A percentile compares a stretch with the other conserved stretches of the same genome.
These are phyloP conservation scores for Semaprochilodus insignis DNA, from an alignment of 2,797 vertebrate species.

Conservation along the genomic window DNA sequence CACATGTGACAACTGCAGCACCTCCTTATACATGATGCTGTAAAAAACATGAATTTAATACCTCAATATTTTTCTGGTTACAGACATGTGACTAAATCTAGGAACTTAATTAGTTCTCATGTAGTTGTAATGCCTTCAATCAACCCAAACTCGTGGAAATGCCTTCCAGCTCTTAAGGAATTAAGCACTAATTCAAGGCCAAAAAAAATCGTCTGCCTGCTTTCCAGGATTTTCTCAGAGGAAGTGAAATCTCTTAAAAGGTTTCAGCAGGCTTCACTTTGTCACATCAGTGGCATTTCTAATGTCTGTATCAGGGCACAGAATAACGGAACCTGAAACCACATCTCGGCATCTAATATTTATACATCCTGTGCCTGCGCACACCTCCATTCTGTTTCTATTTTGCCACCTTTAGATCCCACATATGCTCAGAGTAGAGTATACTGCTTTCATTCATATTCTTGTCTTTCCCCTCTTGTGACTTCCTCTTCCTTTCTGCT, in stretches of 20 bases:
- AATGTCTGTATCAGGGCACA: background rate
- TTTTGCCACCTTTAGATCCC: background rate
- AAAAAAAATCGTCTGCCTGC: slow-evolving; percentile 14
- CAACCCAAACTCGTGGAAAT: background rate
- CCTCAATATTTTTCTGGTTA: background rate
- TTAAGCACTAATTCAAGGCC: slow-evolving; percentile 18
- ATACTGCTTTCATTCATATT: background rate
- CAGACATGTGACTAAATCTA: background rate
- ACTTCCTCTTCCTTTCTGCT: slow-evolving; percentile 1
- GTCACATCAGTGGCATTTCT: slow-evolving; percentile 13
- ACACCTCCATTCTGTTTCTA: slow-evolving; percentile 15
- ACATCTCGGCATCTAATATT: slow-evolving; percentile 28
- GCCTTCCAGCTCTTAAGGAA: slow-evolving; percentile 21
- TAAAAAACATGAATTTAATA: background rate
- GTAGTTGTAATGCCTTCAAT: slow-evolving; percentile 5
- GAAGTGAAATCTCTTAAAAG: background rate
- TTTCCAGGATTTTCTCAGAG: slow-evolving; percentile 25
- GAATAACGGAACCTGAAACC: background rate
- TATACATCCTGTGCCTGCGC: slow-evolving; percentile 1
- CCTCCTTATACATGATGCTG: background rate
- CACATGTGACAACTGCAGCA: background rate
- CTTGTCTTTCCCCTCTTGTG: background rate
- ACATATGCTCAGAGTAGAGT: background rate
- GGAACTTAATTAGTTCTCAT: slow-evolving; percentile 7
- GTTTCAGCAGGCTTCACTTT: background rate